A percentile compares a stretch with the other conserved stretches of the same genome.
Conservation (phyloP, 2,888 invertebrate species). For the Eupeodes latifasciatus region DNA sequence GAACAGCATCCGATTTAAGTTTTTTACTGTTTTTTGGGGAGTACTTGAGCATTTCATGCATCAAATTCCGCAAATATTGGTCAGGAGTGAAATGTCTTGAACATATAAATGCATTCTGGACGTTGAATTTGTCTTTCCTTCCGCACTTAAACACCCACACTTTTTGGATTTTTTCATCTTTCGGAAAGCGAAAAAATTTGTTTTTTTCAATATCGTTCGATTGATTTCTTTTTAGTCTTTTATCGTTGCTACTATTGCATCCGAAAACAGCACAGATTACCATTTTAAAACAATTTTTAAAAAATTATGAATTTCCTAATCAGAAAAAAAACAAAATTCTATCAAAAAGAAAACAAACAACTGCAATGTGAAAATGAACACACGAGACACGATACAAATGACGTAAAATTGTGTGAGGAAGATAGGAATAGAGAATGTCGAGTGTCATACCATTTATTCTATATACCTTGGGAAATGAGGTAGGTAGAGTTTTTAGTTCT, state of each 20-base stretch:
- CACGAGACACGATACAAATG: too few relatives aligned
- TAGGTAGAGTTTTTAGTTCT: too few relatives aligned
- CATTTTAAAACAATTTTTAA: too few relatives aligned
- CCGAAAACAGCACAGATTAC: too few relatives aligned
- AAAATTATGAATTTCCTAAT: too few relatives aligned
- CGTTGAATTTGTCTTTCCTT: conserved; percentile 17
- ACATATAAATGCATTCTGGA: too few relatives aligned
- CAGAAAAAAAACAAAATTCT: too few relatives aligned
- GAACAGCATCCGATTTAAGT: conserved; percentile 22
- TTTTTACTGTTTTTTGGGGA: conserved; percentile 29
- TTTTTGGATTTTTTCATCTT: conserved; percentile 4
- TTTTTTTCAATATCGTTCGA: neutral
- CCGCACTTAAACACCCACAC: conserved; percentile 6
- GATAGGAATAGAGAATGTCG: too few relatives aligned
- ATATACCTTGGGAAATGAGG: neutral
- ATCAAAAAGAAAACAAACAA: too few relatives aligned
- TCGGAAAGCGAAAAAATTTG: conserved; percentile 26
- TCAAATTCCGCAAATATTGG: conserved; percentile 8
- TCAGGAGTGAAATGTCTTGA: too few relatives aligned
- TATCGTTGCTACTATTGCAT: conserved; percentile 22
- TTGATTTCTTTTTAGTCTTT: conserved; percentile 5
- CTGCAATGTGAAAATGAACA: too few relatives aligned
- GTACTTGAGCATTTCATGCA: neutral
- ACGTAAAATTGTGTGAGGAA: neutral
- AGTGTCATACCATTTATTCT: too few relatives aligned